Percentiles rank a stretch among this genome's conserved stretches.
phyloP scores from a whole-genome alignment of 2,113 vertebrate genomes.

The Phrynosoma platyrhinos region DNA sequence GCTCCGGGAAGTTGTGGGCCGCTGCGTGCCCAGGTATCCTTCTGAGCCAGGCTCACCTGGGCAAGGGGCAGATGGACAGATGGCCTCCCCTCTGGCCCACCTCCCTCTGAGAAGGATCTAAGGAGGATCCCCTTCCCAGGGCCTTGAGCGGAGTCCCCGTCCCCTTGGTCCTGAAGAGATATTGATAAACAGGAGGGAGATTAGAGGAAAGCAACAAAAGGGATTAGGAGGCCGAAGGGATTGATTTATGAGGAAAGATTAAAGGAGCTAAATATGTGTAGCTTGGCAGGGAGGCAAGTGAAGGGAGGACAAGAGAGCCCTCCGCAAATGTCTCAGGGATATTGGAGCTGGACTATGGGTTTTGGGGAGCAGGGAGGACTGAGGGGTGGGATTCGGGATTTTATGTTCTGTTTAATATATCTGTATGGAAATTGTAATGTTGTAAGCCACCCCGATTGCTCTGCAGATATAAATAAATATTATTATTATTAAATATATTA shows the following conservation, averaged over 20 bases:
- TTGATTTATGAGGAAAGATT: conserved; percentile 70
- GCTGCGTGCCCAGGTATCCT: too few species aligned
- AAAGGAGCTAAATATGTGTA: conserved; percentile 63
- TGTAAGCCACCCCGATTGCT: too few species aligned
- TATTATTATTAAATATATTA: too few species aligned
- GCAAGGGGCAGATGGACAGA: rapidly evolving
- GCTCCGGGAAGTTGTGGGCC: too few species aligned
- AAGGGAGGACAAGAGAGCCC: conserved; percentile 32
- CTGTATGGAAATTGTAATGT: too few species aligned
- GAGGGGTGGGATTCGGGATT: too few species aligned
- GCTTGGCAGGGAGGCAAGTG: conserved; percentile 52
- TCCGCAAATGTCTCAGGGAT: conserved; percentile 45
- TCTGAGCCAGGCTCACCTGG: too few species aligned
- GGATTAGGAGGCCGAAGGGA: conserved; percentile 66
- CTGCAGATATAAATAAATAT: too few species aligned
- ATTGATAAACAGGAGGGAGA: conserved; percentile 47
- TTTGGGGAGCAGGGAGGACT: not conserved
- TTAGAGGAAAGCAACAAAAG: conserved; percentile 68
- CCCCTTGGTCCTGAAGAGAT: rapidly evolving
- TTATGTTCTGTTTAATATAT: too few species aligned
- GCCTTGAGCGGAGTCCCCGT: not conserved
- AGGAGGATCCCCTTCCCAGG: not conserved
- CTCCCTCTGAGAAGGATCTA: not conserved
- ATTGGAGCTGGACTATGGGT: not conserved
- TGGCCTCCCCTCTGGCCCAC: rapidly evolving